phyloP scores from a whole-genome alignment of 2,113 vertebrate genomes.

The Pholis gunnellus region DNA sequence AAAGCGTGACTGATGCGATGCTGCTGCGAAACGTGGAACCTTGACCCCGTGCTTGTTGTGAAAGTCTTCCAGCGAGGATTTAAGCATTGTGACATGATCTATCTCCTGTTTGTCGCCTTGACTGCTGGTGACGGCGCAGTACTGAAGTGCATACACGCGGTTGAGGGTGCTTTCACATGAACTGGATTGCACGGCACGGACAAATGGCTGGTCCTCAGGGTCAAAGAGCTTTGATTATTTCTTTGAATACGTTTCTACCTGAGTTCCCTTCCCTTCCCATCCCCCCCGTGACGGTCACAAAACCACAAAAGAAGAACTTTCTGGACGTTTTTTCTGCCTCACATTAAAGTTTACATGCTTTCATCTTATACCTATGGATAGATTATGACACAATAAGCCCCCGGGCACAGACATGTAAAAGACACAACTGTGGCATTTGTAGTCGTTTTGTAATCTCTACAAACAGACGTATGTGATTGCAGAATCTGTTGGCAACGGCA shows the following conservation, averaged over 20 bases:
- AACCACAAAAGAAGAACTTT: not conserved
- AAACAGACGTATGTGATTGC: not conserved
- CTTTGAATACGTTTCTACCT: not conserved
- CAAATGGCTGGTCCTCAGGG: not conserved
- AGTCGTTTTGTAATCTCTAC: not conserved
- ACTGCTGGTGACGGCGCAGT: constrained; percentile 25
- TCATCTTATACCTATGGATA: not conserved
- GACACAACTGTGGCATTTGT: not conserved
- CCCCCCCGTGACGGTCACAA: not conserved
- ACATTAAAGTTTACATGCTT: not conserved
- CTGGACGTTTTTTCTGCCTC: not conserved
- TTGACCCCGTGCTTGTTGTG: not conserved
- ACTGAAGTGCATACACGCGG: too few relatives aligned
- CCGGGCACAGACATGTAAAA: not conserved
- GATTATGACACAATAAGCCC: not conserved
- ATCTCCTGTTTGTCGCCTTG: constrained; percentile 35
- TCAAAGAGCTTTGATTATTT: constrained; percentile 10
- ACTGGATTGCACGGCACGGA: not conserved
- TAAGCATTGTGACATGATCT: constrained; percentile 27
- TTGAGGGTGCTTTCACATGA: not conserved
- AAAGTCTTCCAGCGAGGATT: constrained; percentile 10
- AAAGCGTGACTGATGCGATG: constrained; percentile 6
- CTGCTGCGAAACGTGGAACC: not conserved
- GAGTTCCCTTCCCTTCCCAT: not conserved
- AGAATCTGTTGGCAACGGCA: not conserved